Evolutionary conservation across 2,888 invertebrate species (phyloP).

Genomic region (Andrena bicolor): DNA sequence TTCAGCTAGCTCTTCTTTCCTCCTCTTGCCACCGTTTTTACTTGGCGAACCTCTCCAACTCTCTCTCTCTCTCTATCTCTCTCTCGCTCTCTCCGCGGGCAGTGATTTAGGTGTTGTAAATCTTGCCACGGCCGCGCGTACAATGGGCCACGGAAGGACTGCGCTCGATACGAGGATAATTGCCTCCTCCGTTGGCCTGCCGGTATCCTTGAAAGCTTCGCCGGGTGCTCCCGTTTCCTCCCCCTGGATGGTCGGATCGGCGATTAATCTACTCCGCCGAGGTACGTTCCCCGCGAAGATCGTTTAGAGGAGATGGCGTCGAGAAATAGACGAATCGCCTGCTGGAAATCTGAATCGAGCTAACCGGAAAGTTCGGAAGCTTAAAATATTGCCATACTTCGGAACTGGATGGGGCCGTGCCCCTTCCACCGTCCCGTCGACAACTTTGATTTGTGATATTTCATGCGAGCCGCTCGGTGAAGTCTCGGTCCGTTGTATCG

Average conservation of each 20-base stretch:
- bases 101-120: constrained; percentile 78
- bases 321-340: constrained; percentile 57
- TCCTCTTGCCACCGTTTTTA: constrained; percentile 21
- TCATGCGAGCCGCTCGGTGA: constrained; percentile 4
- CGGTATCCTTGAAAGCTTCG: constrained; percentile 59
- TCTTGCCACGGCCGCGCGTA: constrained; percentile 68
- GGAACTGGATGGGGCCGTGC: constrained; percentile 26
- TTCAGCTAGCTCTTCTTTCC: neutral
- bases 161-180: constrained; percentile 73
- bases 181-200: constrained; percentile 63
- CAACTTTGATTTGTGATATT: constrained; percentile 50
- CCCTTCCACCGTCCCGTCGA: neutral
- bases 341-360: constrained; percentile 54
- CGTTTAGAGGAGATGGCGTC: constrained; percentile 56
- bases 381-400: constrained; percentile 60
- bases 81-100: constrained; percentile 34
- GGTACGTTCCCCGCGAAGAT: constrained; percentile 43
- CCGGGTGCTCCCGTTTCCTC: constrained; percentile 29
- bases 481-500: constrained; percentile 8
- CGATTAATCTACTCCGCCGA: constrained; percentile 61
- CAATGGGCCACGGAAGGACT: constrained; percentile 69
- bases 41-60: neutral
- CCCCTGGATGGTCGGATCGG: constrained; percentile 32
- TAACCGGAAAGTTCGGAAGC: constrained; percentile 46
- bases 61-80: constrained; percentile 25